phyloP scores from a whole-genome alignment of 2,113 vertebrate species.

The Vicugna pacos region DNA sequence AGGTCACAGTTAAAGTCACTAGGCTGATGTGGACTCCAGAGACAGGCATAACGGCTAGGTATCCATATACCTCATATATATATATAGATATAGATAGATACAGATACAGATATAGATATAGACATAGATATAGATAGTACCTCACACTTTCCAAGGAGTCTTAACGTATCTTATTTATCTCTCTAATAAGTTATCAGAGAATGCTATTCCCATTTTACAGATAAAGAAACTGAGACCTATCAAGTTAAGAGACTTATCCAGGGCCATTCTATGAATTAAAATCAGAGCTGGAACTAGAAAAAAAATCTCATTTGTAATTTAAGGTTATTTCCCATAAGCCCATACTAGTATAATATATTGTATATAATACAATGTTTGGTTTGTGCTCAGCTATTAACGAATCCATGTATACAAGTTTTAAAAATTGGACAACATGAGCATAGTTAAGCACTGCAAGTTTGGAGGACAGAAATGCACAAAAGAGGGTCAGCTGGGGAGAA shows the following conservation, averaged over 20 bases:
- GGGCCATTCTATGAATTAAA: conserved; percentile 39
- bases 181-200: not conserved
- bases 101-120: too few species aligned
- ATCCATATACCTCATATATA: not conserved
- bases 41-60: not conserved
- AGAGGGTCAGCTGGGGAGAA: not conserved
- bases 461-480: not conserved
- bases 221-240: conserved; percentile 39
- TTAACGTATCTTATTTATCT: not conserved
- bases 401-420: not conserved
- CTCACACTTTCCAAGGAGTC: not conserved
- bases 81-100: too few species aligned
- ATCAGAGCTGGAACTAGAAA: conserved; percentile 1
- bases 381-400: not conserved
- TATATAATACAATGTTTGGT: conserved; percentile 30
- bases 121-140: not conserved
- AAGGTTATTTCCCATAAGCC: not conserved
- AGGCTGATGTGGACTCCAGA: not conserved
- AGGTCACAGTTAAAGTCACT: not conserved
- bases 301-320: conserved; percentile 25
- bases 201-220: not conserved
- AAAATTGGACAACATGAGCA: not conserved
- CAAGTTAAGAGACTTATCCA: not conserved
- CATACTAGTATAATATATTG: conserved; percentile 13
- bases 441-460: not conserved